Conservation (phyloP, 1,140 invertebrate genomes). For the Solenopsis invicta region DNA sequence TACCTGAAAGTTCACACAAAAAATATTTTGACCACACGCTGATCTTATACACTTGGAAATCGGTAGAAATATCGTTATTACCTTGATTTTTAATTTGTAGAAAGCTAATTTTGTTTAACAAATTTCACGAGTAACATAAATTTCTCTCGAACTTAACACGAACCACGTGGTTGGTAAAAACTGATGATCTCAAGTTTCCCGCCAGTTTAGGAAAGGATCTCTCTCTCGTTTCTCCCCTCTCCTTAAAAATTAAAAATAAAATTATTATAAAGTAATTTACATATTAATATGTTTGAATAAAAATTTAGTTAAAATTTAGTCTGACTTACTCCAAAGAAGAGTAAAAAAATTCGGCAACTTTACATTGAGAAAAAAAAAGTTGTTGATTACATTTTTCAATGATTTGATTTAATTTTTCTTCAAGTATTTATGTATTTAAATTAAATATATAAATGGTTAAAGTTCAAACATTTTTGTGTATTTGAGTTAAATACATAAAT, state of each 20-base stretch:
- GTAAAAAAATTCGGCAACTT: no score
- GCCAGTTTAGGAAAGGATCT: not conserved
- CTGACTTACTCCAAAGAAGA: no score
- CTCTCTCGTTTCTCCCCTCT: no score
- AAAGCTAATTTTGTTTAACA: not conserved
- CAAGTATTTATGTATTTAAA: no score
- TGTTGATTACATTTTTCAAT: no score
- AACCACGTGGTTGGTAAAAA: not conserved
- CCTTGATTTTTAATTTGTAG: not conserved
- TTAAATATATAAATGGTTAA: no score
- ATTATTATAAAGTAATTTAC: not conserved
- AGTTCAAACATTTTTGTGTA: no score
- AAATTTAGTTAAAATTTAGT: not conserved
- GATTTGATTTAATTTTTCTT: no score
- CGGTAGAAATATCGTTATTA: not conserved
- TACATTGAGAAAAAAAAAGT: no score
- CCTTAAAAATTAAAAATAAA: not conserved
- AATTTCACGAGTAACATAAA: not conserved
- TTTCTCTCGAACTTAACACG: not conserved
- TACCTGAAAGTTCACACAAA: no score
- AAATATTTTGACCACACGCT: not conserved
- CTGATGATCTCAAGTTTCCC: not conserved
- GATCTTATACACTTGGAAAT: not conserved
- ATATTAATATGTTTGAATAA: not conserved
- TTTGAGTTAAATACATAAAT: no score